phyloP scores from a whole-genome alignment of 2,797 vertebrate species.

The Rhadinocentrus ornatus region DNA sequence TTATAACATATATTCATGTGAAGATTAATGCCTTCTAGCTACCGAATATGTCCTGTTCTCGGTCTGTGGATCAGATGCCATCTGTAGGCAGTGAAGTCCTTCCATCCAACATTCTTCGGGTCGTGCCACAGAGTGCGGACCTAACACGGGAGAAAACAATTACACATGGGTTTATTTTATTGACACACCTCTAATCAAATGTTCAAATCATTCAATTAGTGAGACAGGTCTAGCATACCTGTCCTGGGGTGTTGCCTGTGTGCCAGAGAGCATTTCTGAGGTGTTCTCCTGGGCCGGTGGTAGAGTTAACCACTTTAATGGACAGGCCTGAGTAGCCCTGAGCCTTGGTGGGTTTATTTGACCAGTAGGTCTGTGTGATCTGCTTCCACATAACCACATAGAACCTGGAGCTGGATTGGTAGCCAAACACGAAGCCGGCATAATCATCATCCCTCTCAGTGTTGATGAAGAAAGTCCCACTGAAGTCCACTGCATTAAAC shows the following conservation, averaged over 20 bases:
- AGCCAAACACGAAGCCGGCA: constrained; percentile 96
- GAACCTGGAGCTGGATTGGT: constrained; percentile 98
- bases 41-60: constrained; percentile 96
- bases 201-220: background rate
- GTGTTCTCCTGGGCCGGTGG: constrained; percentile 96
- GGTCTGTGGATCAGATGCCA: constrained; percentile 98
- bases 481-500: constrained; percentile 98
- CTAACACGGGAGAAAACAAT: constrained; percentile 65
- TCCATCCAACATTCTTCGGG: constrained; percentile 96
- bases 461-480: constrained; percentile 98
- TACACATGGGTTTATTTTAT: background rate
- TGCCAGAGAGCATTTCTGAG: constrained; percentile 98
- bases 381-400: constrained; percentile 99
- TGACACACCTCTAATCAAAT: background rate
- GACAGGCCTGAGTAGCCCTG: constrained; percentile 97
- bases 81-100: constrained; percentile 98
- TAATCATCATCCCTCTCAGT: constrained; percentile 98
- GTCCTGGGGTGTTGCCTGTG: constrained; percentile 94
- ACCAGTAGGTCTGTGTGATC: constrained; percentile 98
- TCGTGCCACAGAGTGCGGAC: constrained; percentile 97
- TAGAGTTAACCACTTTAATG: constrained; percentile 98
- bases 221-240: constrained; percentile 78
- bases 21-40: constrained; percentile 9
- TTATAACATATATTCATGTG: background rate
- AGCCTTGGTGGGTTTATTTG: constrained; percentile 92